Percentiles rank a stretch among this genome's conserved stretches.
phyloP scores from a whole-genome alignment of 2,113 vertebrate genomes.

The Sphaerodactylus townsendi region DNA sequence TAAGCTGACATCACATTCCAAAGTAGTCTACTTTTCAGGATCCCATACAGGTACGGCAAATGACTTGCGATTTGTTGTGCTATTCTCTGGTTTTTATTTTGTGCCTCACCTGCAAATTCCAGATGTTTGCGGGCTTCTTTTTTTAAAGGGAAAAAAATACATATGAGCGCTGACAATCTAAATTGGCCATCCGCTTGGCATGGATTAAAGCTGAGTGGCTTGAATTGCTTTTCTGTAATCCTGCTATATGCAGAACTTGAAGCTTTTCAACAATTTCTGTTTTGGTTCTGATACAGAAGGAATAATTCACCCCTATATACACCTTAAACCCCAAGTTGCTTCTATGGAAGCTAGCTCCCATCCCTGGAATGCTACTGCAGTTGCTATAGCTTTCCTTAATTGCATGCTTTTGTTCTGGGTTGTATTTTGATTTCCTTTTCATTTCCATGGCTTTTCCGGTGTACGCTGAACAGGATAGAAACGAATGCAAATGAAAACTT shows the following conservation, averaged over 20 bases:
- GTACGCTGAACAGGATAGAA: not conserved
- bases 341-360: constrained; percentile 16
- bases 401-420: not conserved
- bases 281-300: constrained; percentile 49
- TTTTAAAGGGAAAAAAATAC: not conserved
- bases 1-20: not conserved
- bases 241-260: constrained; percentile 68
- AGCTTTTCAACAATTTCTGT: constrained; percentile 43
- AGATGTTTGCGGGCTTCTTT: constrained; percentile 34
- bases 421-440: not conserved
- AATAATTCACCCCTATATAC: not conserved
- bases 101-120: constrained; percentile 39
- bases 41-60: not conserved
- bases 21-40: not conserved
- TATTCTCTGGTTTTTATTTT: constrained; percentile 21
- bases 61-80: not conserved
- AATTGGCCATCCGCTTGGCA: constrained; percentile 62
- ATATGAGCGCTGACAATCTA: constrained; percentile 50
- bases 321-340: constrained; percentile 33
- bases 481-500: not conserved
- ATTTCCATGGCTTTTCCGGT: not conserved
- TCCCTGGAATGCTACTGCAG: not conserved
- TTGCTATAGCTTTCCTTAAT: not conserved
- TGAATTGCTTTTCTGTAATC: constrained; percentile 67
- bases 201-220: constrained; percentile 64